These are phyloP conservation scores for Chymomyza costata DNA, from an alignment of 1,140 invertebrate genomes.

Conservation along the genomic window DNA sequence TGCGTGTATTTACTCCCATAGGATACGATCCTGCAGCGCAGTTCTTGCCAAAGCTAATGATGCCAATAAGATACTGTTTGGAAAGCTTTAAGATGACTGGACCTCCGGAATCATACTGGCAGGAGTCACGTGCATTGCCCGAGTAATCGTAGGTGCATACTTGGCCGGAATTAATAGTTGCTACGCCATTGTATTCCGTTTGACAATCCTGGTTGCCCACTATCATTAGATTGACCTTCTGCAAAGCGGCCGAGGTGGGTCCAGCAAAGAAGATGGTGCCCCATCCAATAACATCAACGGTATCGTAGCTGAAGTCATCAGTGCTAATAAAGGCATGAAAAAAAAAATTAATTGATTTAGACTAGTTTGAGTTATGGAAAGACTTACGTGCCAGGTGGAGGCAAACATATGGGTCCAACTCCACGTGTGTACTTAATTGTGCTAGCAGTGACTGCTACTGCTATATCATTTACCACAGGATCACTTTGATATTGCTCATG, in stretches of 20 bases:
- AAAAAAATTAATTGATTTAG: neutral
- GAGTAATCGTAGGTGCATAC: slow-evolving; percentile 65
- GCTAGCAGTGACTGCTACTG: slow-evolving; percentile 36
- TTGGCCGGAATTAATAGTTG: slow-evolving; percentile 35
- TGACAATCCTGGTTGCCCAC: slow-evolving; percentile 48
- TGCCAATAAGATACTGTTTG: slow-evolving; percentile 76
- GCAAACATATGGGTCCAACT: slow-evolving; percentile 66
- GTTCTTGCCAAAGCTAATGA: slow-evolving; percentile 80
- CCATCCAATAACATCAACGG: slow-evolving; percentile 58
- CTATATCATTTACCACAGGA: slow-evolving; percentile 57
- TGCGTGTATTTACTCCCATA: slow-evolving; percentile 82
- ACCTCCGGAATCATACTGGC: slow-evolving; percentile 70
- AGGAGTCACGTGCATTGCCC: slow-evolving; percentile 51
- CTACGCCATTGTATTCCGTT: slow-evolving; percentile 28
- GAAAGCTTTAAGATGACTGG: slow-evolving; percentile 41
- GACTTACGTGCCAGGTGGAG: slow-evolving; percentile 52
- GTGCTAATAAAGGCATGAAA: slow-evolving; percentile 4
- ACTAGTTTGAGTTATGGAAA: neutral
- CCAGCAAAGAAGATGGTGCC: slow-evolving; percentile 56
- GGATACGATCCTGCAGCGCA: slow-evolving; percentile 76
- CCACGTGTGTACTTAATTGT: slow-evolving; percentile 57
- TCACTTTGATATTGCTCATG: slow-evolving; percentile 39
- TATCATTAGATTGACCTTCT: slow-evolving; percentile 56
- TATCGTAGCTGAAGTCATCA: slow-evolving; percentile 38
- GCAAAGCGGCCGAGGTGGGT: slow-evolving; percentile 29